Conservation (phyloP, 2,113 vertebrate species). For the Cairina moschata region DNA sequence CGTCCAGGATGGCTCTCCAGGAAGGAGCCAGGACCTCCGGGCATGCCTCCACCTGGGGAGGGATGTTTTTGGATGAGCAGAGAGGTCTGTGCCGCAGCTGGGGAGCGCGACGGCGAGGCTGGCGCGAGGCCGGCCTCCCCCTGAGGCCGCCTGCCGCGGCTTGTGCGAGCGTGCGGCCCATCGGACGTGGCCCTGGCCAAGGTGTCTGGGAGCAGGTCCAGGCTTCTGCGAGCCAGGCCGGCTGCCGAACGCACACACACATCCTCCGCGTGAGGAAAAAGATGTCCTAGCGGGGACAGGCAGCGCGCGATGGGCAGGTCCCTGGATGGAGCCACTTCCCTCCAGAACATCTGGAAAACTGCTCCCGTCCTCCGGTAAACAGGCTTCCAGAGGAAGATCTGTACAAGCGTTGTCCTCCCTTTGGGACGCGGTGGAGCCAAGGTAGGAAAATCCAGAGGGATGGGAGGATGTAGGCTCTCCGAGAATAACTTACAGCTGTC, state of each 20-base stretch:
- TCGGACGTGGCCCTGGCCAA: neutral
- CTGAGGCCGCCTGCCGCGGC: neutral
- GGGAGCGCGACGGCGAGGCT: rapidly evolving
- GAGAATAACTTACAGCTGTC: constrained; percentile 53
- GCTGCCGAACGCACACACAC: neutral
- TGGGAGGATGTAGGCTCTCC: constrained; percentile 11
- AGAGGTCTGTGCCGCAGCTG: neutral
- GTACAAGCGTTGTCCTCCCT: constrained; percentile 32
- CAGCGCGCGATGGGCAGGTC: neutral
- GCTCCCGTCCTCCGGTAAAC: constrained; percentile 53
- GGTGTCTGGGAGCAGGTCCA: constrained; percentile 55
- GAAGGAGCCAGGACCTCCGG: neutral
- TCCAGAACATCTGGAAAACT: constrained; percentile 67
- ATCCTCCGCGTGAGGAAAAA: neutral
- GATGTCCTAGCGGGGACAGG: constrained; percentile 8
- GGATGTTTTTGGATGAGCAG: neutral
- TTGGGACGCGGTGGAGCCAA: constrained; percentile 26
- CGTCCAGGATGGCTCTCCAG: neutral
- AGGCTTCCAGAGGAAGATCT: constrained; percentile 54
- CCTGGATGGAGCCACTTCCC: constrained; percentile 20
- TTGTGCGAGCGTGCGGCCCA: neutral
- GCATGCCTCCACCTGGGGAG: rapidly evolving
- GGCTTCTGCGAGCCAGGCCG: neutral
- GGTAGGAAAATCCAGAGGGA: constrained; percentile 52
- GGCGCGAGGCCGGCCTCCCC: neutral